Evolutionary conservation across 2,113 vertebrate genomes (phyloP), one percentile per base, ranked within the genome.

Genomic region (Electrona antarctica): DNA sequence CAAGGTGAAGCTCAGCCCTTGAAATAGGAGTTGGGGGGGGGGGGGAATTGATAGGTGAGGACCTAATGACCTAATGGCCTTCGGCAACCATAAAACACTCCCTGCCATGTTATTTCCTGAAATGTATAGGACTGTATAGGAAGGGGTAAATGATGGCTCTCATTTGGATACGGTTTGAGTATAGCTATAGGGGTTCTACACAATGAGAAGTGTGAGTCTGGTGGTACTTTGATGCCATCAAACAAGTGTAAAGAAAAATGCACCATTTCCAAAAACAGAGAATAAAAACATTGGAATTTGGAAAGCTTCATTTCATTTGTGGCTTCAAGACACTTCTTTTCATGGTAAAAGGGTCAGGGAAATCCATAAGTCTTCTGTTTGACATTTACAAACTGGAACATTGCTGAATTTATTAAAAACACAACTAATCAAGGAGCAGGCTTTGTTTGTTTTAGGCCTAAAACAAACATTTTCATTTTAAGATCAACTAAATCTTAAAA

Each of bases 1-100:
- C 73, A 58, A 62, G 58, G 50, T 67, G 59, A 82, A 73, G 68
- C 67, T 64, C 48, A 59, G 74, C 67, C 60, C 55, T 74, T 82
- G 79, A 85, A 76, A 67, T 66, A 33, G 65, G 49, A 82, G 52
- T n/a, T 52, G 28, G 1, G 21, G 51, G 15, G 15, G 11, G 60
- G 57, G 46, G 8, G 8, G 21, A 15, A 79, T 46, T 58, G 14
- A 28, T 7, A 60, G 60, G 54, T 71, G 61, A 60, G 72, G 73
- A n/a, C n/a, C n/a, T n/a, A n/a, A n/a, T n/a, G n/a, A 55, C 75
- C 50, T 49, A 74, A 79, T 78, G 54, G 54, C 64, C 52, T 70
- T 47, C 73, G 71, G 64, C 57, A 54, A 59, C 59, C 66, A 71
- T 72, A 49, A 76, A 67, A 62, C 47, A 55, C 55, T 29, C 57